A percentile compares a stretch with the other conserved stretches of the same genome.
Evolutionary conservation across 2,888 invertebrate species (phyloP).

Genomic region (Perdita meconis): DNA sequence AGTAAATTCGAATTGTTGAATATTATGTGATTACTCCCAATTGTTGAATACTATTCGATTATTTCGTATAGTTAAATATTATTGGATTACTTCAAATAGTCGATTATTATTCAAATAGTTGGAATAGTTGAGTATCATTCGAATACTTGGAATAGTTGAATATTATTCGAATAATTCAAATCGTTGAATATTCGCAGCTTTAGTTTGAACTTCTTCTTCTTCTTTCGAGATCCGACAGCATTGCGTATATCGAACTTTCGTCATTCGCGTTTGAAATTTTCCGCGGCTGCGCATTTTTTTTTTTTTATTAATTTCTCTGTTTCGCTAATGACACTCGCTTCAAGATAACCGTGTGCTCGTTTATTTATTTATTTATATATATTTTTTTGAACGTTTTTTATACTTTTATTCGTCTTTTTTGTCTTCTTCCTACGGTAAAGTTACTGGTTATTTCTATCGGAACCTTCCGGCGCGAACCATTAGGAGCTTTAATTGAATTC

Average conservation of each 20-base stretch:
- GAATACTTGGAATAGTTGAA: too few relatives aligned
- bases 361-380: too few relatives aligned
- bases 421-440: conserved; percentile 41
- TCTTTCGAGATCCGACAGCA: neutral
- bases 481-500: conserved; percentile 61
- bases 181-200: neutral
- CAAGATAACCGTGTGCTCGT: conserved; percentile 36
- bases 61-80: too few relatives aligned
- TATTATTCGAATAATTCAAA: too few relatives aligned
- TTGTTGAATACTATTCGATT: too few relatives aligned
- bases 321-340: conserved; percentile 38
- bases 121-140: too few relatives aligned
- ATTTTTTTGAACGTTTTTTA: conserved; percentile 32
- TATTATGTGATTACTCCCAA: too few relatives aligned
- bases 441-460: conserved; percentile 71
- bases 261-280: conserved; percentile 1
- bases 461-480: conserved; percentile 62
- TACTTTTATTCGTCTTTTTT: conserved; percentile 12
- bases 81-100: too few relatives aligned
- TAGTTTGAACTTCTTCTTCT: neutral
- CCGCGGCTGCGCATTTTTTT: too few relatives aligned
- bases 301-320: conserved; percentile 2
- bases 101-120: too few relatives aligned
- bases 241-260: conserved; percentile 29
- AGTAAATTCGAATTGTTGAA: too few relatives aligned